These are phyloP conservation scores for Tiliacea aurago DNA, from an alignment of 2,888 invertebrate genomes.

Conservation along the genomic window DNA sequence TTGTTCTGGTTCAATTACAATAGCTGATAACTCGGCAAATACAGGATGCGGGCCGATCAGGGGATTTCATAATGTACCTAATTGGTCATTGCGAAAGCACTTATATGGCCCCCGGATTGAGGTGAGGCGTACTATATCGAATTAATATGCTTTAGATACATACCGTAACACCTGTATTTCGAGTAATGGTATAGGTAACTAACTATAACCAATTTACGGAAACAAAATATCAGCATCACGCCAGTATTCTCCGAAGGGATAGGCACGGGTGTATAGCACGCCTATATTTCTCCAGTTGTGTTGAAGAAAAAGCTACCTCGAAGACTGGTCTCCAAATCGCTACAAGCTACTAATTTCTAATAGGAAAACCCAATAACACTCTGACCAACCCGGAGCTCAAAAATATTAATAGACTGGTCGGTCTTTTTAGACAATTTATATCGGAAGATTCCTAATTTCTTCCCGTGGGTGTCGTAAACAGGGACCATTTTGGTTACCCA, in stretches of 20 bases:
- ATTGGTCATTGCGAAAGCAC: conserved; percentile 16
- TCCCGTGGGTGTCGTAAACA: too few species aligned
- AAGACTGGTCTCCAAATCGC: neutral
- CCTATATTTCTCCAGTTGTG: neutral
- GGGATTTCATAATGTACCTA: conserved; percentile 25
- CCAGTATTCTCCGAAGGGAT: neutral
- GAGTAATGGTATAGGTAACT: neutral
- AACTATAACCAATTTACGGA: neutral
- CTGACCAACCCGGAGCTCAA: neutral
- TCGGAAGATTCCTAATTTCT: too few species aligned
- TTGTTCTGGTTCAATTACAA: conserved; percentile 28
- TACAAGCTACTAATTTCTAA: neutral
- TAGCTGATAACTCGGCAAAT: conserved; percentile 28
- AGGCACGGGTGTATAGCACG: neutral
- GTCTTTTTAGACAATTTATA: too few species aligned
- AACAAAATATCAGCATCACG: neutral
- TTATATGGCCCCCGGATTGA: conserved; percentile 20
- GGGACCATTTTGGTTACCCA: too few species aligned
- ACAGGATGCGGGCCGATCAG: conserved; percentile 16
- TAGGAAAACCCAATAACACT: neutral
- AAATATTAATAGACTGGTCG: neutral
- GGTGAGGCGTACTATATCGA: conserved; percentile 13
- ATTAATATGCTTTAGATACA: neutral
- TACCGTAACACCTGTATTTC: neutral
- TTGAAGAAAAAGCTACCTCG: neutral